A percentile compares a stretch with the other conserved stretches of the same genome.
phyloP scores from a whole-genome alignment of 2,113 vertebrate species.

The Varanus komodoensis region DNA sequence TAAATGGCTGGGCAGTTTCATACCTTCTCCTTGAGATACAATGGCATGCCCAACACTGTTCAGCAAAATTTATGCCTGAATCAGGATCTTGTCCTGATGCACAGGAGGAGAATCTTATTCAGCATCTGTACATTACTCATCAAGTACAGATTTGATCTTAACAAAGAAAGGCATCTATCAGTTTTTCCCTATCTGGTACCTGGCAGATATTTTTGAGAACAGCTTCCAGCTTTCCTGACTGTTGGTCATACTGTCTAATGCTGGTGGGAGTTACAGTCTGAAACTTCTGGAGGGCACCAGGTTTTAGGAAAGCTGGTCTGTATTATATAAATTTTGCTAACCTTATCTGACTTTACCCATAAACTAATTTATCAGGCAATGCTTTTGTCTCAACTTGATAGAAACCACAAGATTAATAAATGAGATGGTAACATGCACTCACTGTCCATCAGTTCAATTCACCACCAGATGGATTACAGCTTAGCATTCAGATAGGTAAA shows the following conservation, averaged over 20 bases:
- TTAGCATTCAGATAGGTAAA: conserved; percentile 43
- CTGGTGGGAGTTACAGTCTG: too few species aligned
- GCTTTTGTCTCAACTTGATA: conserved; percentile 49
- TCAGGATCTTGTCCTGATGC: neutral
- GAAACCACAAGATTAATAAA: conserved; percentile 47
- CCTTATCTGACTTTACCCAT: conserved; percentile 18
- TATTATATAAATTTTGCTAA: conserved; percentile 4
- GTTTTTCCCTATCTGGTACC: too few species aligned
- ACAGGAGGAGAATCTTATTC: neutral
- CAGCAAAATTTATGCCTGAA: neutral
- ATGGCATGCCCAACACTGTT: neutral
- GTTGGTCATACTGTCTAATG: too few species aligned
- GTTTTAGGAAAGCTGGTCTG: neutral
- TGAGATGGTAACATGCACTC: conserved; percentile 60
- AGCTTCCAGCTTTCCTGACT: too few species aligned
- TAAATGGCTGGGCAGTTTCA: too few species aligned
- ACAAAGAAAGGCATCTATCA: neutral
- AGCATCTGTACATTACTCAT: neutral
- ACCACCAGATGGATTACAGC: conserved; percentile 46
- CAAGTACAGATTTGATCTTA: neutral
- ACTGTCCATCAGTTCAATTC: conserved; percentile 53
- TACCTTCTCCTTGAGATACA: neutral
- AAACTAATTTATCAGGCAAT: conserved; percentile 33
- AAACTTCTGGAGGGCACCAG: too few species aligned
- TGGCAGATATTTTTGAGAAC: too few species aligned